A percentile compares a stretch with the other conserved stretches of the same genome.
These are phyloP conservation scores for Syngnathus rostellatus DNA, from an alignment of 2,797 vertebrate species.

Conservation along the genomic window DNA sequence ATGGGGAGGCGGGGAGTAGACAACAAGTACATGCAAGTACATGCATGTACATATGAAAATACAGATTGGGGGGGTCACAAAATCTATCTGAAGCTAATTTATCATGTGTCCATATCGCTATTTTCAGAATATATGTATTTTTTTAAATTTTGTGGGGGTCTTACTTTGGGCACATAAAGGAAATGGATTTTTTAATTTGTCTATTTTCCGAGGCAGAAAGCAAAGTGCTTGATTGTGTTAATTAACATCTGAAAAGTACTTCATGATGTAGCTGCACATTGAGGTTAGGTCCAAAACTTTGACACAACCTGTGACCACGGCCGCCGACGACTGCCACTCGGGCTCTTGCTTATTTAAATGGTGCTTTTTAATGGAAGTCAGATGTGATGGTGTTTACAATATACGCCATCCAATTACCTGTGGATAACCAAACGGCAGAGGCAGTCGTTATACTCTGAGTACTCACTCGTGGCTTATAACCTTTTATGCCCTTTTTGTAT, in stretches of 20 bases:
- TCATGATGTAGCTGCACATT: slow-evolving; percentile 63
- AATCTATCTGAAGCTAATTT: slow-evolving; percentile 5
- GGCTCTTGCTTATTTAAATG: slow-evolving; percentile 78
- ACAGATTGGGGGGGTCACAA: slow-evolving; percentile 14
- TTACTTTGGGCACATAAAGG: slow-evolving; percentile 43
- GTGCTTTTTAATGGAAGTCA: slow-evolving; percentile 86
- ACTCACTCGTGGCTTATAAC: neutral
- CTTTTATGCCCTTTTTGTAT: neutral
- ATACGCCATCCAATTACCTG: slow-evolving; percentile 72
- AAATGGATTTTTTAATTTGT: slow-evolving; percentile 71
- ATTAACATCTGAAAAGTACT: slow-evolving; percentile 66
- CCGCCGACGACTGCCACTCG: slow-evolving; percentile 66
- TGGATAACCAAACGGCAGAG: slow-evolving; percentile 70
- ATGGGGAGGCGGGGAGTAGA: slow-evolving; percentile 40
- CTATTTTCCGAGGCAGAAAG: slow-evolving; percentile 65
- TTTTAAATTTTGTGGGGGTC: neutral
- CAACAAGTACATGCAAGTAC: slow-evolving; percentile 39
- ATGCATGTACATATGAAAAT: slow-evolving; percentile 30
- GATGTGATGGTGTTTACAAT: slow-evolving; percentile 81
- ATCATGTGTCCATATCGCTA: neutral
- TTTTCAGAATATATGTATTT: neutral
- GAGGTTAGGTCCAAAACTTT: slow-evolving; percentile 45
- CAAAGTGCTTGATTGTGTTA: slow-evolving; percentile 59
- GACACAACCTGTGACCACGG: slow-evolving; percentile 36
- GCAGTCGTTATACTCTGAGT: slow-evolving; percentile 43